These are phyloP conservation scores for Limnephilus marmoratus DNA, from an alignment of 2,888 invertebrate species.

Conservation along the genomic window DNA sequence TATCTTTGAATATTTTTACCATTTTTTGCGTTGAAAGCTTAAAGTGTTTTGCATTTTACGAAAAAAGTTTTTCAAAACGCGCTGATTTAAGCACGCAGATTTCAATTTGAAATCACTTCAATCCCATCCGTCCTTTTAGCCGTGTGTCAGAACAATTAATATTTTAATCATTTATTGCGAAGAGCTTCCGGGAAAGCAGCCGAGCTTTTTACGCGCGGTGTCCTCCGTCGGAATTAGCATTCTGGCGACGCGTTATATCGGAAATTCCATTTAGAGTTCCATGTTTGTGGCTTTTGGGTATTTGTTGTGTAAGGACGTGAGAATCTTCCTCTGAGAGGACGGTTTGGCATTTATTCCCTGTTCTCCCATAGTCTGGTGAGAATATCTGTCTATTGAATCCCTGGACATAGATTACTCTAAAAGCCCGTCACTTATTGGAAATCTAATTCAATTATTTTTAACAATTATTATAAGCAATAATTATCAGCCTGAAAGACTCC, in stretches of 20 bases:
- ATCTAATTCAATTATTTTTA: background rate
- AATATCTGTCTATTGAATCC: background rate
- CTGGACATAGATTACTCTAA: background rate
- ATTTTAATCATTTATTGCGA: background rate
- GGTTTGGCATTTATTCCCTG: conserved; percentile 35
- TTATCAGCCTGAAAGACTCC: no score
- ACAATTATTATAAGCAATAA: no score
- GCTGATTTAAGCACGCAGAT: background rate
- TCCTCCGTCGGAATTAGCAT: conserved; percentile 9
- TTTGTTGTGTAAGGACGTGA: conserved; percentile 47
- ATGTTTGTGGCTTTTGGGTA: conserved; percentile 42
- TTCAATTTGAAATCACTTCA: background rate
- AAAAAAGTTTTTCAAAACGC: background rate
- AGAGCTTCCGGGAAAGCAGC: background rate
- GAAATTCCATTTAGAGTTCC: conserved; percentile 42
- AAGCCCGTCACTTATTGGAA: background rate
- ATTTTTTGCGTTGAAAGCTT: background rate
- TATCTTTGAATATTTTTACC: background rate
- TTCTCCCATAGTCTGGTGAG: background rate
- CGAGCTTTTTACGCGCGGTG: background rate
- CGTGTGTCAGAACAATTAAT: background rate
- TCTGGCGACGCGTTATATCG: conserved; percentile 19
- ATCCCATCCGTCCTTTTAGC: background rate
- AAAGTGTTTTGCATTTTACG: background rate
- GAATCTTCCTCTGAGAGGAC: conserved; percentile 34